These are phyloP conservation scores for Halotydeus destructor DNA, from an alignment of 1,140 invertebrate species.

Conservation along the genomic window DNA sequence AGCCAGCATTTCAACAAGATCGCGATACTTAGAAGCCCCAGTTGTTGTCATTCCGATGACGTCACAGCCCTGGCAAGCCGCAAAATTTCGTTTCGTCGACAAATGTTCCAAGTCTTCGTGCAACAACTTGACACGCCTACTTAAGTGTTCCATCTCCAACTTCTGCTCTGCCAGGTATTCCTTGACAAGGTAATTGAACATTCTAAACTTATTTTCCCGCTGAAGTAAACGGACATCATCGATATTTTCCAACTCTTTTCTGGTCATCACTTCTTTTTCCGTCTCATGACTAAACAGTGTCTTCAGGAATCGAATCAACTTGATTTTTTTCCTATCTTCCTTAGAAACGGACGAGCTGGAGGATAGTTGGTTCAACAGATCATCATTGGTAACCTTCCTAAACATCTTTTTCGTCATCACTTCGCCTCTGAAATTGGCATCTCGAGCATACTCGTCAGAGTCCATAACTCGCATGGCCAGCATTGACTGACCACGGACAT, in stretches of 20 bases:
- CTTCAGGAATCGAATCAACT: too few relatives aligned
- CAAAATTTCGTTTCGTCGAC: neutral
- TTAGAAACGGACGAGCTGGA: too few relatives aligned
- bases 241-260: slow-evolving; percentile 3
- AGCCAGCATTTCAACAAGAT: slow-evolving; percentile 34
- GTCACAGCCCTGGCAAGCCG: neutral
- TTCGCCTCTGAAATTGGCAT: too few relatives aligned
- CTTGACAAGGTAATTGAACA: neutral
- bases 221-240: neutral
- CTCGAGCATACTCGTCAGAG: neutral
- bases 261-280: too few relatives aligned
- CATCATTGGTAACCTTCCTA: too few relatives aligned
- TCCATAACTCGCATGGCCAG: slow-evolving; percentile 23
- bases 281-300: too few relatives aligned
- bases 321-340: too few relatives aligned
- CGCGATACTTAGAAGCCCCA: slow-evolving; percentile 41
- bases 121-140: neutral
- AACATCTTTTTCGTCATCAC: too few relatives aligned
- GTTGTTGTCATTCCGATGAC: slow-evolving; percentile 55
- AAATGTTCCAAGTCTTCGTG: neutral
- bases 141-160: neutral
- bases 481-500: slow-evolving; percentile 52
- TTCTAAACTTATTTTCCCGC: neutral
- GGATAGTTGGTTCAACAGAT: too few relatives aligned
- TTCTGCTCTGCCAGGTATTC: neutral